Evolutionary conservation across 2,113 vertebrate genomes (phyloP).

Genomic region (Pseudopipra pipra): DNA sequence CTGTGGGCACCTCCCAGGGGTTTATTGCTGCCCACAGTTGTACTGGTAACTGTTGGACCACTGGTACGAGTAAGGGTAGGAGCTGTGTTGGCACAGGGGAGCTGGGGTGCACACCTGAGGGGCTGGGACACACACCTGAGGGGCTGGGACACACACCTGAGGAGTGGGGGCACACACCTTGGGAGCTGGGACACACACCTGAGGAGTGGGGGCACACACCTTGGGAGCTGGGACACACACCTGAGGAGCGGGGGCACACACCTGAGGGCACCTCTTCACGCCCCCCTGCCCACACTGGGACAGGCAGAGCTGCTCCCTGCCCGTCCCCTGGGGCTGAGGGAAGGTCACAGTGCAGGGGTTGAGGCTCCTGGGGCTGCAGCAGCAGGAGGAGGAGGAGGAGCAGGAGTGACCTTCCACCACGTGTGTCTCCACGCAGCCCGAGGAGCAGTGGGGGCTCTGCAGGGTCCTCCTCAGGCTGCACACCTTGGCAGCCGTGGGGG

Average conservation of each 20-base stretch:
- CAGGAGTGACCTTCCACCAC: background rate
- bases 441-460: background rate
- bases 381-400: background rate
- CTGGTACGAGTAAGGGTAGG: slow-evolving; percentile 14
- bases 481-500: rapidly evolving
- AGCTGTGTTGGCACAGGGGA: background rate
- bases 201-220: background rate
- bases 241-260: background rate
- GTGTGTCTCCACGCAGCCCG: background rate
- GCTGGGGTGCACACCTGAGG: background rate
- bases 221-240: background rate
- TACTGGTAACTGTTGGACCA: slow-evolving; percentile 47
- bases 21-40: background rate
- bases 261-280: background rate
- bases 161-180: background rate
- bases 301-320: background rate
- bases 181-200: background rate
- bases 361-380: background rate
- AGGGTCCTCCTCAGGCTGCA: background rate
- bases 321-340: background rate
- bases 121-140: background rate
- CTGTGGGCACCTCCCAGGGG: rapidly evolving
- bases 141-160: background rate
- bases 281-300: background rate
- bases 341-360: rapidly evolving